Evolutionary conservation across 2,797 vertebrate species (phyloP).

Genomic region (Tapirus indicus): DNA sequence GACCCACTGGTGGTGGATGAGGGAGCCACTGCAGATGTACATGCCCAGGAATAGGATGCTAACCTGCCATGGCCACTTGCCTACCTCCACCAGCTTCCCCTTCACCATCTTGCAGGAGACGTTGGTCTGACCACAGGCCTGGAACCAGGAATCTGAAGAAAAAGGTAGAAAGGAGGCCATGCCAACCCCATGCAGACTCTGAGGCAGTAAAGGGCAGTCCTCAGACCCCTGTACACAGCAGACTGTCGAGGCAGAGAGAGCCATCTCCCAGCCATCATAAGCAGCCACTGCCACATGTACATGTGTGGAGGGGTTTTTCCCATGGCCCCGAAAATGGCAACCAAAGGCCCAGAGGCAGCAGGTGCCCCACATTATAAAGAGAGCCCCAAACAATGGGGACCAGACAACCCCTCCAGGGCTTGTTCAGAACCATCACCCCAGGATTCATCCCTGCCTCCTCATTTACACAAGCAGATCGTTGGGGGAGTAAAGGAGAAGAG

Average conservation of each 20-base stretch:
- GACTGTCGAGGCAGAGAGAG: not conserved
- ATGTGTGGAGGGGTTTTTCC: not conserved
- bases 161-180: not conserved
- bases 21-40: slow-evolving; percentile 88
- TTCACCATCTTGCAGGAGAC: slow-evolving; percentile 73
- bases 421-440: not conserved
- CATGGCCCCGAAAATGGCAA: not conserved
- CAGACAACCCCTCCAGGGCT: not conserved
- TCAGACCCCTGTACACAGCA: not conserved
- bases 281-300: not conserved
- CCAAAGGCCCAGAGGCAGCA: not conserved
- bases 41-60: slow-evolving; percentile 45
- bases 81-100: slow-evolving; percentile 66
- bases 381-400: not conserved
- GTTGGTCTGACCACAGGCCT: slow-evolving; percentile 62
- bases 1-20: slow-evolving; percentile 88
- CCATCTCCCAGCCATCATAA: not conserved
- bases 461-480: not conserved
- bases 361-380: not conserved
- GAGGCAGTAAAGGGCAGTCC: not conserved
- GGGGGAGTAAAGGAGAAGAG: not conserved
- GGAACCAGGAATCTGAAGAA: slow-evolving; percentile 51
- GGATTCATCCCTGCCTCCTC: not conserved
- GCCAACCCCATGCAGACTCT: not conserved
- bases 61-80: slow-evolving; percentile 91